These are phyloP conservation scores for Verasper variegatus DNA, from an alignment of 2,113 vertebrate species.

Conservation along the genomic window DNA sequence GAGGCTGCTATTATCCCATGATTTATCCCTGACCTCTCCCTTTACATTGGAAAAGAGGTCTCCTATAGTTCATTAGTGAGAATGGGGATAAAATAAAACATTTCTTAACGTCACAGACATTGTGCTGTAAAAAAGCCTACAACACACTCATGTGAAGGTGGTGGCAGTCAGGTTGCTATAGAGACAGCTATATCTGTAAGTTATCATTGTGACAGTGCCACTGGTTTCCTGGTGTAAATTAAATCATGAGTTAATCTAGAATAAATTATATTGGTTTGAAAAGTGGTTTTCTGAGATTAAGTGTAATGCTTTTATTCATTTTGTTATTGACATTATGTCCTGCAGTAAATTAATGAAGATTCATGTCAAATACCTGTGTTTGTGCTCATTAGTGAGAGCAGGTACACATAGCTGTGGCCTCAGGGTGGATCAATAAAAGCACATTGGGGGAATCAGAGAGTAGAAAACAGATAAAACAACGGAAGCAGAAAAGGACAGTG, in stretches of 20 bases:
- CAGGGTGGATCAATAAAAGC: conserved; percentile 40
- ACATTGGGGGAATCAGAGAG: conserved; percentile 19
- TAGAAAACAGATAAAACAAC: not conserved
- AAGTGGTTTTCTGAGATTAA: not conserved
- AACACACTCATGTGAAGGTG: conserved; percentile 25
- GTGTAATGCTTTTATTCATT: not conserved
- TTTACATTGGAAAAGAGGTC: no score
- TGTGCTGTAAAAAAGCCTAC: no score
- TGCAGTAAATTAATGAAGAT: conserved; percentile 30
- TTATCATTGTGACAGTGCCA: conserved; percentile 6
- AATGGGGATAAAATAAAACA: no score
- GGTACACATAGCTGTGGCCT: conserved; percentile 20
- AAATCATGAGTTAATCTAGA: not conserved
- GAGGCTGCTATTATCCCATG: no score
- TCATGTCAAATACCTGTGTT: conserved; percentile 31
- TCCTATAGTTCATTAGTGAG: no score
- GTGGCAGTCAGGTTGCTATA: conserved; percentile 35
- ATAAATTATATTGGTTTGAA: not conserved
- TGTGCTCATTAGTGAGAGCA: conserved; percentile 46
- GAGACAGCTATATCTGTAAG: conserved; percentile 33
- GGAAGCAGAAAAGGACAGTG: not conserved
- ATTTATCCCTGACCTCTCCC: no score
- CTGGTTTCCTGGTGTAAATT: conserved; percentile 12
- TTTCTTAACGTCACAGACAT: no score
- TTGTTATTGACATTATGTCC: conserved; percentile 6